Evolutionary conservation across 2,797 vertebrate species (phyloP).

Genomic region (Tarsius wallacei): DNA sequence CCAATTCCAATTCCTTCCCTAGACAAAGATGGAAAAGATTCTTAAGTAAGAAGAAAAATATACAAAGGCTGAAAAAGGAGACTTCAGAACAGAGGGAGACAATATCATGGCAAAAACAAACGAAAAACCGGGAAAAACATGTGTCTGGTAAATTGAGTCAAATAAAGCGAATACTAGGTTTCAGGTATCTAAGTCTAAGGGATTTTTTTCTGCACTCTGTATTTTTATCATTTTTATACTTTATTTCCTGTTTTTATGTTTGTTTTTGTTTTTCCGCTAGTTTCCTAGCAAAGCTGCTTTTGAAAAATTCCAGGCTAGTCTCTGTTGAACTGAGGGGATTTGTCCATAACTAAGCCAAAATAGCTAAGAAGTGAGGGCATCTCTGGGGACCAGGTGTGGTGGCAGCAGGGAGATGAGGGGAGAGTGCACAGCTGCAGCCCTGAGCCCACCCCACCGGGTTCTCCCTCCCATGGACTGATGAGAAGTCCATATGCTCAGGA

Average conservation of each 20-base stretch:
- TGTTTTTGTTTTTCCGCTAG: slow-evolving; percentile 76
- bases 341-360: slow-evolving; percentile 81
- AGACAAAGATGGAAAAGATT: neutral
- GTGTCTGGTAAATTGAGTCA: slow-evolving; percentile 8
- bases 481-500: slow-evolving; percentile 79
- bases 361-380: slow-evolving; percentile 78
- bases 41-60: slow-evolving; percentile 43
- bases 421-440: slow-evolving; percentile 70
- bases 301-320: slow-evolving; percentile 80
- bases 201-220: neutral
- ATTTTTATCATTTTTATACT: slow-evolving; percentile 76
- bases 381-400: slow-evolving; percentile 84
- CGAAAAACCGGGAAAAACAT: neutral
- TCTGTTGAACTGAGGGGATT: slow-evolving; percentile 76
- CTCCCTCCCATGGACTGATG: slow-evolving; percentile 80
- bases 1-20: neutral
- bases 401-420: slow-evolving; percentile 71
- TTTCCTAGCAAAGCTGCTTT: slow-evolving; percentile 82
- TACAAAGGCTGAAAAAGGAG: slow-evolving; percentile 1
- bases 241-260: slow-evolving; percentile 77
- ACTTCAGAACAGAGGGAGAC: neutral
- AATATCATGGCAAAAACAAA: neutral
- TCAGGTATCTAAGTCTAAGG: slow-evolving; percentile 16
- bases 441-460: slow-evolving; percentile 51
- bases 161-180: neutral